Percentiles rank a stretch among this genome's conserved stretches.
Evolutionary conservation across 2,797 vertebrate genomes (phyloP).

Genomic region (Lycodopsis pacificus): DNA sequence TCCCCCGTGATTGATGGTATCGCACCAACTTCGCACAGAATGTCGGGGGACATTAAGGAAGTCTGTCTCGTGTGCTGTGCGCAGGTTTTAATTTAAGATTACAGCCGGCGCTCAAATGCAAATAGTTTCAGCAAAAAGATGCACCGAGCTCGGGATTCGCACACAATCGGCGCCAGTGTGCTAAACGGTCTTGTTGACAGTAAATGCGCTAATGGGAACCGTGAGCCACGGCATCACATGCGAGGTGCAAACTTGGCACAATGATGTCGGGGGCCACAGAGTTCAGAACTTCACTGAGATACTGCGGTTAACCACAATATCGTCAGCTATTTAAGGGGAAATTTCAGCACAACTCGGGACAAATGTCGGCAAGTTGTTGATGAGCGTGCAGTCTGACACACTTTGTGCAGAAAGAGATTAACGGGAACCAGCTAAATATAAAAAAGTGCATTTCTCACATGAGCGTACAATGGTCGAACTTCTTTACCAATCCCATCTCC

Average conservation of each 20-base stretch:
- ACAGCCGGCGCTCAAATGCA: background rate
- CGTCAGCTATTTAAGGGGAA: background rate
- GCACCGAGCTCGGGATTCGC: background rate
- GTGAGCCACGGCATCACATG: slow-evolving; percentile 45
- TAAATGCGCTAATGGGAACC: slow-evolving; percentile 29
- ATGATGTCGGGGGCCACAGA: slow-evolving; percentile 21
- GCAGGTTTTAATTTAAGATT: slow-evolving; percentile 19
- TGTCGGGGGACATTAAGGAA: background rate
- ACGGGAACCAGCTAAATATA: background rate
- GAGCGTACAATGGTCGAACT: background rate
- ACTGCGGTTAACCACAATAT: background rate
- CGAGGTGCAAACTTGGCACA: slow-evolving; percentile 39
- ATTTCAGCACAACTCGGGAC: background rate
- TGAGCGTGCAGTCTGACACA: too few species aligned
- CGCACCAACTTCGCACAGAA: background rate
- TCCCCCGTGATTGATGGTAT: slow-evolving; percentile 31
- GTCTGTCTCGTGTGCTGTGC: background rate
- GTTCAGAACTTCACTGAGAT: background rate
- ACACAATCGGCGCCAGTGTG: background rate
- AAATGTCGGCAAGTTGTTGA: background rate
- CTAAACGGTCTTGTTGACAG: slow-evolving; percentile 22
- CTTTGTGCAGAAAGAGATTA: background rate
- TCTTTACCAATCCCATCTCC: background rate
- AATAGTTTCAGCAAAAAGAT: background rate
- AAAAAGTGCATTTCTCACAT: background rate